Evolutionary conservation across 2,888 invertebrate species (phyloP), one percentile per base, ranked within the genome.

Genomic region (Actias luna): DNA sequence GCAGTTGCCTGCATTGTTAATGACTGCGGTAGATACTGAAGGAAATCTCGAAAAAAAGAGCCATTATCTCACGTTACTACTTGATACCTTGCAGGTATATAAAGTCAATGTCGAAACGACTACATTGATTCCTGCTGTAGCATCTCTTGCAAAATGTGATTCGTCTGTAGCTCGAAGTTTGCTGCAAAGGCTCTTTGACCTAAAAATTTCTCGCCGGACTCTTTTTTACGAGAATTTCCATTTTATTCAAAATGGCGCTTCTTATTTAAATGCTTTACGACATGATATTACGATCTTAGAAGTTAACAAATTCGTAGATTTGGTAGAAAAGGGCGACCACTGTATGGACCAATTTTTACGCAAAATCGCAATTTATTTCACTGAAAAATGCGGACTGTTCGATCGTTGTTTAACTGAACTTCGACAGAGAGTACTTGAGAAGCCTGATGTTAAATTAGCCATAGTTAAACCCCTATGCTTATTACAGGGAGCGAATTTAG

Each of bases 221-320:
- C 68, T 89, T 2, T 70, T 82, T 25, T 64, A 59, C 3, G 75
- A 78, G 50, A 79, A 82, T 29, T 82, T 88, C 60, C 63, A 66
- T 1, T 64, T 83, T 0, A 69, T 74, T 3, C 75, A 80, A 50
- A 77, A 76, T n/a, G 76, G 81, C 58, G 78, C 71, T 8, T 81
- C 86, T 0, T 84, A 83, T 57, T 4, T 84, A 0, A 89, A 89
- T 64, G 84, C 75, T 0, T 65, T 89, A 18, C 81, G 82, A 35
- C 86, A 88, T 18, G 78, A 85, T n/a, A 63, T 73, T 2, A 59
- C 64, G 5, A 67, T 80, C 1, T 67, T 87, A 0, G 64, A 70
- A 8, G 50, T 66, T 2, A 74, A 78, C 0, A 67, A 71, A 12
- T 65, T 75, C n/a, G 70, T 80, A 7, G 64, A 77, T 4, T 52